Evolutionary conservation across 1,140 invertebrate species (phyloP).

Genomic region (Brachionus koreanus): DNA sequence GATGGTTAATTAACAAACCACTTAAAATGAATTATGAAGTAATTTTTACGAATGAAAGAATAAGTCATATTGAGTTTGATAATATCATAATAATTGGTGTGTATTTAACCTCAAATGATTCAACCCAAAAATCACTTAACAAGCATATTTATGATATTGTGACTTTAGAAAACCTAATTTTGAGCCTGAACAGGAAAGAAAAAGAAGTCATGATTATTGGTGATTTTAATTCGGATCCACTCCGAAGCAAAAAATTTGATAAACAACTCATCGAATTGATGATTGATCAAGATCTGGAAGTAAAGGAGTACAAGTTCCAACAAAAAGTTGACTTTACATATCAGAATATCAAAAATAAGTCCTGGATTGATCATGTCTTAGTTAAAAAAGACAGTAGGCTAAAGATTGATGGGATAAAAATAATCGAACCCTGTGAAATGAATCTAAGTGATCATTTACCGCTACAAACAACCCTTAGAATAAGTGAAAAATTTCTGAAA

Average conservation of each 20-base stretch:
- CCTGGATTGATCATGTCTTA: no score
- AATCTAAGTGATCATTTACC: no score
- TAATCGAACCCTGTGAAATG: no score
- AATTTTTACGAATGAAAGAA: neutral
- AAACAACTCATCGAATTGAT: neutral
- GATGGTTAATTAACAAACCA: neutral
- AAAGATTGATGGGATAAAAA: no score
- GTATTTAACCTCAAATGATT: neutral
- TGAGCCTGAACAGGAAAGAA: neutral
- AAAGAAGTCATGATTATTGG: neutral
- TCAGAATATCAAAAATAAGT: no score
- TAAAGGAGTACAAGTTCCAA: no score
- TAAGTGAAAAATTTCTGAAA: neutral
- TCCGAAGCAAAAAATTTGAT: slow-evolving; percentile 1
- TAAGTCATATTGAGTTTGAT: neutral
- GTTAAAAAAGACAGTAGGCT: no score
- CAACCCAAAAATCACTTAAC: neutral
- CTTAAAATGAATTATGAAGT: neutral
- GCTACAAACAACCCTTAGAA: neutral
- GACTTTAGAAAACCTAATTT: neutral
- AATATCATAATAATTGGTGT: neutral
- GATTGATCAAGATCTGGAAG: no score
- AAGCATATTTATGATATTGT: neutral
- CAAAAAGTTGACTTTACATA: no score
- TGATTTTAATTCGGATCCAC: neutral